Conservation (phyloP, 92 coral and sea anemone species). For the Phymanthus crucifer region DNA sequence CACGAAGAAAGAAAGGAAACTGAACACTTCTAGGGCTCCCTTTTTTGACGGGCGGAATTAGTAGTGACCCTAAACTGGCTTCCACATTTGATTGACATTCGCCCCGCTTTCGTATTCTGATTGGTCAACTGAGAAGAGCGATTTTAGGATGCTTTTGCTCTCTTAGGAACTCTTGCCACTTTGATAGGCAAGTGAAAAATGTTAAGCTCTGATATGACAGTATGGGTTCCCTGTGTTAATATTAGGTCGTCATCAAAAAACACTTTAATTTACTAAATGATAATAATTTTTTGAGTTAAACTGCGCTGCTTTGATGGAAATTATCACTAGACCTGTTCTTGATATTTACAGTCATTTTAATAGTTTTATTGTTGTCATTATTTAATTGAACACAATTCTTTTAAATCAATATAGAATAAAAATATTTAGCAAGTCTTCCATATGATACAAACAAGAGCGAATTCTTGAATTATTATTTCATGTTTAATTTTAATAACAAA, state of each 20-base stretch:
- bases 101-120: too few relatives aligned
- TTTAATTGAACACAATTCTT: not conserved
- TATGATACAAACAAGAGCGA: not conserved
- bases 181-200: too few relatives aligned
- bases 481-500: not conserved
- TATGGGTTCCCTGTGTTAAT: too few relatives aligned
- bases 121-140: too few relatives aligned
- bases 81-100: too few relatives aligned
- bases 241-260: too few relatives aligned
- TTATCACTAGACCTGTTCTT: not conserved
- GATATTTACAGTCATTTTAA: not conserved
- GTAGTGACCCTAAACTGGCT: not conserved
- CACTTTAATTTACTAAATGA: too few relatives aligned
- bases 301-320: too few relatives aligned
- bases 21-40: not conserved
- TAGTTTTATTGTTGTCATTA: not conserved
- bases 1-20: not conserved
- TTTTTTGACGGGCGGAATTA: not conserved
- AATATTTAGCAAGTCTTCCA: not conserved
- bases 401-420: not conserved
- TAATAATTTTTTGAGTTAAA: too few relatives aligned
- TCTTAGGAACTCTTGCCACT: too few relatives aligned
- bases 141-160: too few relatives aligned
- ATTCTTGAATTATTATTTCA: not conserved
- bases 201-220: too few relatives aligned